Conservation (phyloP, 2,888 invertebrate species). For the Agriotes lineatus region DNA sequence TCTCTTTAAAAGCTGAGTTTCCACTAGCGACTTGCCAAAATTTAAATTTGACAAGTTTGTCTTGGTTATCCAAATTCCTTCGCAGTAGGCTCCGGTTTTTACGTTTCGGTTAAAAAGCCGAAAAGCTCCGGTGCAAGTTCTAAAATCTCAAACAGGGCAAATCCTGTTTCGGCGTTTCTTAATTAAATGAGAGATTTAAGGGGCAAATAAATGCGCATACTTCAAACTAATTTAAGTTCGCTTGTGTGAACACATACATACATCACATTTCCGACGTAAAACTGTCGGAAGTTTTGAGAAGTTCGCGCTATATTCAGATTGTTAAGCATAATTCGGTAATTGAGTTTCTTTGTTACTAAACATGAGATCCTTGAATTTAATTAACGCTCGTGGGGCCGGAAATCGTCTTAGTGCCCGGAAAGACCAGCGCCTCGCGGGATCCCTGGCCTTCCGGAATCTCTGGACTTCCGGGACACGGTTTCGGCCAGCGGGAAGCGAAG, state of each 20-base stretch:
- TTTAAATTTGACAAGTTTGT: too few relatives aligned
- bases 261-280: slow-evolving; percentile 24
- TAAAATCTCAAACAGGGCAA: too few relatives aligned
- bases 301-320: slow-evolving; percentile 28
- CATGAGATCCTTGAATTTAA: slow-evolving; percentile 49
- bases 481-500: slow-evolving; percentile 29
- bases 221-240: slow-evolving; percentile 33
- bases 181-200: background rate
- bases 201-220: slow-evolving; percentile 13
- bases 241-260: slow-evolving; percentile 14
- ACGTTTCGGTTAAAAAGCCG: too few relatives aligned
- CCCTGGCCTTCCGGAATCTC: slow-evolving; percentile 34
- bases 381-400: slow-evolving; percentile 44
- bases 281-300: slow-evolving; percentile 29
- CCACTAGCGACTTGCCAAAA: too few relatives aligned
- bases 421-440: slow-evolving; percentile 38
- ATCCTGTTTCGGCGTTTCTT: background rate
- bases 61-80: too few relatives aligned
- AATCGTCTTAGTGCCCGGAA: slow-evolving; percentile 43
- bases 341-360: slow-evolving; percentile 51
- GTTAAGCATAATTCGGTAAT: slow-evolving; percentile 48
- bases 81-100: too few relatives aligned
- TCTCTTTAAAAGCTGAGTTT: too few relatives aligned
- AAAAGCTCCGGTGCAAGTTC: too few relatives aligned
- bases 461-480: slow-evolving; percentile 40